A percentile compares a stretch with the other conserved stretches of the same genome.
Evolutionary conservation across 2,113 vertebrate genomes (phyloP).

Genomic region (Leptobrachium leishanense): DNA sequence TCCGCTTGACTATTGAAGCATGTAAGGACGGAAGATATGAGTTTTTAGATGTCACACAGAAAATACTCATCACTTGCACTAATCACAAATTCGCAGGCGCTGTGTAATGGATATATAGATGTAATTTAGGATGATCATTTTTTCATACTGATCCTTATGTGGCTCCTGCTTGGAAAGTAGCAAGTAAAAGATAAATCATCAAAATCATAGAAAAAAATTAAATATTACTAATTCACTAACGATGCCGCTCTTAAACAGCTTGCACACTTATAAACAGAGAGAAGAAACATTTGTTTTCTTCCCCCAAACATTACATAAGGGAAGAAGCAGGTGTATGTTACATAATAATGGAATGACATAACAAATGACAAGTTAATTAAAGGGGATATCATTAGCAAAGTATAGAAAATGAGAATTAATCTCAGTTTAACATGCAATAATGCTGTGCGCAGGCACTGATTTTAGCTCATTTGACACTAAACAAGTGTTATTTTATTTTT

Average conservation of each 20-base stretch:
- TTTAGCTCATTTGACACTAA: conserved; percentile 28
- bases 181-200: no score
- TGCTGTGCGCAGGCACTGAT: conserved; percentile 31
- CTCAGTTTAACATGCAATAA: conserved; percentile 21
- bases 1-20: neutral
- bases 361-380: conserved; percentile 24
- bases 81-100: neutral
- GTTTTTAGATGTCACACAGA: neutral
- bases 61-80: neutral
- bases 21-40: neutral
- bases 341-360: neutral
- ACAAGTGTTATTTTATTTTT: conserved; percentile 14
- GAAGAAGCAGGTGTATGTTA: no score
- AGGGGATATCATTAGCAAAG: conserved; percentile 32
- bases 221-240: no score
- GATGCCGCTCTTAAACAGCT: no score
- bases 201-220: no score
- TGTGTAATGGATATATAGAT: no score
- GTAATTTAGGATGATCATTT: no score
- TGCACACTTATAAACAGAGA: no score
- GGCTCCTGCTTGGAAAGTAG: no score
- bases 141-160: no score
- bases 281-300: no score
- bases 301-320: no score
- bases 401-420: conserved; percentile 33